phyloP scores from a whole-genome alignment of 2,113 vertebrate genomes.

The Sylvia atricapilla region DNA sequence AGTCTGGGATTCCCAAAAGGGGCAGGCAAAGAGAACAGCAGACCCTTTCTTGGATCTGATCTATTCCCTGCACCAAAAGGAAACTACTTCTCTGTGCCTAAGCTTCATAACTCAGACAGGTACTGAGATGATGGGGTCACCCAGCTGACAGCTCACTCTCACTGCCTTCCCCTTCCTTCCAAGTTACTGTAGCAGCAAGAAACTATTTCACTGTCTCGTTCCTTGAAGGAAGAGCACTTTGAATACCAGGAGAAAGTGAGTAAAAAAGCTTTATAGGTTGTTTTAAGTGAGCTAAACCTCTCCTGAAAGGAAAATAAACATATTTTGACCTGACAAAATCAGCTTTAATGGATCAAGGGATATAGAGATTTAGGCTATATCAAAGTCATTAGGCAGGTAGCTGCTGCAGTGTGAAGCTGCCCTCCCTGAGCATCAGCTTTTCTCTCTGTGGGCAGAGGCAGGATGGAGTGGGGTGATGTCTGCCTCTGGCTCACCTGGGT shows the following conservation, averaged over 20 bases:
- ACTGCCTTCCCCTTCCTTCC: background rate
- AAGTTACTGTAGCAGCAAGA: background rate
- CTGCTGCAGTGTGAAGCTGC: background rate
- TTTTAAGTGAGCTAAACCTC: background rate
- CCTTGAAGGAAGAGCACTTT: background rate
- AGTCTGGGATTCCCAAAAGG: background rate
- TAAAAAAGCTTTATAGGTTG: background rate
- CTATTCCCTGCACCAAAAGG: background rate
- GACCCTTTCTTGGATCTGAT: background rate
- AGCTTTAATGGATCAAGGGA: background rate
- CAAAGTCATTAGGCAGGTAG: background rate
- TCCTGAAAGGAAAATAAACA: conserved; percentile 1
- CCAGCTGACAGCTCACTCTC: background rate
- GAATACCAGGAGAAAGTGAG: background rate
- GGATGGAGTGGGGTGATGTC: background rate
- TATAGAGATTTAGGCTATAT: background rate
- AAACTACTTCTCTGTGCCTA: background rate
- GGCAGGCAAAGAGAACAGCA: background rate
- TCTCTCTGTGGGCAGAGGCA: background rate
- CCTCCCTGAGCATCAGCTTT: background rate
- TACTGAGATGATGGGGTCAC: background rate
- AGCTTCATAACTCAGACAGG: background rate
- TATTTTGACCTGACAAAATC: background rate
- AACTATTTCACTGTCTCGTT: background rate
- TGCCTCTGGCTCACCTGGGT: fast-evolving